Conservation (phyloP, 2,888 invertebrate species). For the Poecilus cupreus region DNA sequence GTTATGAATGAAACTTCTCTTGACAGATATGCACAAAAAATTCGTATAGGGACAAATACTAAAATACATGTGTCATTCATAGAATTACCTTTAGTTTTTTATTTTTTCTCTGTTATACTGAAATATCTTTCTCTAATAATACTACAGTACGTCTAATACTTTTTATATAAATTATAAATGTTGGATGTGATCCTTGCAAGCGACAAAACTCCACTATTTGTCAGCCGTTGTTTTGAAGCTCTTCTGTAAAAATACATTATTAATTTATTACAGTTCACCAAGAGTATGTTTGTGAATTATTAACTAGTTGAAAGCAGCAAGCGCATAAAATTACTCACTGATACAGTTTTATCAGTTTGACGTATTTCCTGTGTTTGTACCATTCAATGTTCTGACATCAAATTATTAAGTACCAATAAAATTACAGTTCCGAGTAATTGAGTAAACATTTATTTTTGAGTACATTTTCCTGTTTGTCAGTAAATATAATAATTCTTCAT, state of each 20-base stretch:
- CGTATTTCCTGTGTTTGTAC: background rate
- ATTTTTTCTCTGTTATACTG: too few relatives aligned
- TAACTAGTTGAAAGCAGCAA: too few relatives aligned
- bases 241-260: too few relatives aligned
- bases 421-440: background rate
- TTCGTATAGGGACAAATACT: background rate
- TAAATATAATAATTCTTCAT: background rate
- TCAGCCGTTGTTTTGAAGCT: too few relatives aligned
- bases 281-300: too few relatives aligned
- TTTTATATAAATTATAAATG: too few relatives aligned
- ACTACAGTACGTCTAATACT: too few relatives aligned
- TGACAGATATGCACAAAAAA: conserved; percentile 12
- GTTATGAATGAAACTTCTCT: conserved; percentile 10
- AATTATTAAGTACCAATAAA: background rate
- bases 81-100: background rate
- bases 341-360: background rate
- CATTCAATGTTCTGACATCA: background rate
- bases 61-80: background rate
- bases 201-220: too few relatives aligned
- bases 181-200: too few relatives aligned
- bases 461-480: background rate
- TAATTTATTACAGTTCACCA: too few relatives aligned
- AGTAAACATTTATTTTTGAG: background rate
- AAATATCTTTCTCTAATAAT: too few relatives aligned
- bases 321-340: background rate